Percentiles rank a stretch among this genome's conserved stretches.
Evolutionary conservation across 2,888 invertebrate genomes (phyloP).

Genomic region (Cynaeus angustus): DNA sequence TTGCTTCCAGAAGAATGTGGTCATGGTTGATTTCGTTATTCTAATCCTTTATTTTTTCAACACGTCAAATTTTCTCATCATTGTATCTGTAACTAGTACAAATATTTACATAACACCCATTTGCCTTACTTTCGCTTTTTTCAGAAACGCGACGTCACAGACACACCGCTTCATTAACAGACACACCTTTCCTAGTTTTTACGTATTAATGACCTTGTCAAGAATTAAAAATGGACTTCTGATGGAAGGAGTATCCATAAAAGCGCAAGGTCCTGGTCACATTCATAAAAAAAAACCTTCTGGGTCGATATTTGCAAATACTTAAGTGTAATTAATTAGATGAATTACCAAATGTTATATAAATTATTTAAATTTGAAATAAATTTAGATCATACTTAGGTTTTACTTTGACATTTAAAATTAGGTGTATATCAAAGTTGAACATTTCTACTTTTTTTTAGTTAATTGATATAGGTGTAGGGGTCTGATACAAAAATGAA

Average conservation of each 20-base stretch:
- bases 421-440: conserved; percentile 16
- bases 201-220: conserved; percentile 37
- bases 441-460: not conserved
- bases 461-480: too few relatives aligned
- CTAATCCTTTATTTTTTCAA: too few relatives aligned
- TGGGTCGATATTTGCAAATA: too few relatives aligned
- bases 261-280: conserved; percentile 2
- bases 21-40: too few relatives aligned
- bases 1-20: too few relatives aligned
- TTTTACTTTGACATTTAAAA: conserved; percentile 13
- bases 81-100: conserved; percentile 27
- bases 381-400: conserved; percentile 5
- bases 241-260: conserved; percentile 12
- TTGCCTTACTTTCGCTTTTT: conserved; percentile 41
- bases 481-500: too few relatives aligned
- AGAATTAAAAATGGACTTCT: conserved; percentile 11
- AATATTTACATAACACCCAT: conserved; percentile 26
- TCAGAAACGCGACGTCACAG: conserved; percentile 43
- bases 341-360: too few relatives aligned
- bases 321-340: too few relatives aligned
- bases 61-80: conserved; percentile 23
- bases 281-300: not conserved
- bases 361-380: not conserved
- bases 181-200: conserved; percentile 46
- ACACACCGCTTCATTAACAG: conserved; percentile 42